Evolutionary conservation across 2,888 invertebrate species (phyloP), one percentile per base, ranked within the genome.

Genomic region (Marasmarcha lunaedactyla): DNA sequence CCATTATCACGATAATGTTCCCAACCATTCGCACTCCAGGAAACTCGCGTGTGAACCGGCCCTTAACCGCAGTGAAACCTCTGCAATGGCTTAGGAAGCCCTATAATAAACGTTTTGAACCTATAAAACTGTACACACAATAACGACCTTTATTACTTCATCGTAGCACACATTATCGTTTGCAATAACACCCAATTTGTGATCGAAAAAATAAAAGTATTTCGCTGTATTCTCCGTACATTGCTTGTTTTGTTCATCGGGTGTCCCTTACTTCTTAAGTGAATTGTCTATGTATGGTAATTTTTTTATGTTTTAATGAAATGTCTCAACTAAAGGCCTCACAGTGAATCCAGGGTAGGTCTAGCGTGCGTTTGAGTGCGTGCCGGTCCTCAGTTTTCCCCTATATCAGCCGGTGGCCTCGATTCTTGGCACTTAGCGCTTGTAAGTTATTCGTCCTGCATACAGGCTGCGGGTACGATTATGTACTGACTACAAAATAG

Each of bases 361-460:
- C 65, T 77, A 57, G 72, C 74, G 76, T 78, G 79, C 63, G 71
- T 60, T 63, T 63, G 54, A 56, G 69, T 78, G 81, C 81, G 81
- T 83, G 81, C 59, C 56, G 59, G 49, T 52, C 51, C 69, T 63
- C 74, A 73, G 78, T 83, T 81, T 67, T 67, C 74, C 68, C 60
- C 58, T 63, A 64, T 64, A 63, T 68, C 71, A 63, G 70, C 52
- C 57, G 60, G 56, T 64, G 78, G 63, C 81, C 81, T 78, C 78
- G 71, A 77, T 79, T 76, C 71, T 66, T 66, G 62, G 58, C 65
- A 66, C 69, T 70, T 66, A 67, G 61, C 66, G 56, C 52, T 68
- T 60, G 66, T 78, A 76, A 77, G 60, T 77, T 74, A 79, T 76
- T 70, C 62, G 58, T 70, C 71, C 73, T 72, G 68, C 73, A 74